These are phyloP conservation scores for Fabriciana adippe DNA, from an alignment of 2,888 invertebrate genomes.

Conservation along the genomic window DNA sequence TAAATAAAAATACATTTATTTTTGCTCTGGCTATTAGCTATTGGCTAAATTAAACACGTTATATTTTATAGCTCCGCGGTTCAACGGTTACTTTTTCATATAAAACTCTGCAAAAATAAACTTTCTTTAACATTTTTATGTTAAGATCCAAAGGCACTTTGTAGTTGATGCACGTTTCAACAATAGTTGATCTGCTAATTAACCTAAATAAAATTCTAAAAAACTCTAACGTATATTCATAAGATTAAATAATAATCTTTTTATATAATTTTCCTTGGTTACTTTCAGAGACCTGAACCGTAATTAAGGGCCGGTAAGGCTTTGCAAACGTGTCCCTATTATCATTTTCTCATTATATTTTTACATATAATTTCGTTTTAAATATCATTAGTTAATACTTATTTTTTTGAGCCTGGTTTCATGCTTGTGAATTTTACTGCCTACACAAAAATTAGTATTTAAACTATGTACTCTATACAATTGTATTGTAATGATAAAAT, in stretches of 20 bases:
- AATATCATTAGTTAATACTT: neutral
- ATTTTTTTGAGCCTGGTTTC: too few species aligned
- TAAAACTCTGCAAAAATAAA: too few species aligned
- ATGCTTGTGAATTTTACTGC: too few species aligned
- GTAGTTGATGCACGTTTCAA: slow-evolving; percentile 32
- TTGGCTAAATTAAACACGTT: too few species aligned
- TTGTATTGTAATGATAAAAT: too few species aligned
- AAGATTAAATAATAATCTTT: slow-evolving; percentile 12
- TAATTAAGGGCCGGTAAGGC: slow-evolving; percentile 12
- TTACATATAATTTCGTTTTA: neutral
- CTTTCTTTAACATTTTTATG: neutral
- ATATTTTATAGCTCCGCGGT: too few species aligned
- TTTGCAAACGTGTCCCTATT: slow-evolving; percentile 8
- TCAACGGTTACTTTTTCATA: too few species aligned
- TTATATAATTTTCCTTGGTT: slow-evolving; percentile 4
- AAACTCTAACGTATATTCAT: slow-evolving; percentile 2
- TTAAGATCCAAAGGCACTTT: neutral
- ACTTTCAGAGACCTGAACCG: slow-evolving; percentile 11
- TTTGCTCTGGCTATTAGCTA: too few species aligned
- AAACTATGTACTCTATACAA: too few species aligned
- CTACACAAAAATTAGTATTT: too few species aligned
- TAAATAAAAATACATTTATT: too few species aligned
- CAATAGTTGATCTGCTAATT: slow-evolving; percentile 16
- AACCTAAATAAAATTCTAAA: slow-evolving; percentile 13
- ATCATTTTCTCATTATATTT: slow-evolving; percentile 6